Percentiles rank a stretch among this genome's conserved stretches.
Conservation (phyloP, 2,113 vertebrate species). For the Poicephalus meyeri region DNA sequence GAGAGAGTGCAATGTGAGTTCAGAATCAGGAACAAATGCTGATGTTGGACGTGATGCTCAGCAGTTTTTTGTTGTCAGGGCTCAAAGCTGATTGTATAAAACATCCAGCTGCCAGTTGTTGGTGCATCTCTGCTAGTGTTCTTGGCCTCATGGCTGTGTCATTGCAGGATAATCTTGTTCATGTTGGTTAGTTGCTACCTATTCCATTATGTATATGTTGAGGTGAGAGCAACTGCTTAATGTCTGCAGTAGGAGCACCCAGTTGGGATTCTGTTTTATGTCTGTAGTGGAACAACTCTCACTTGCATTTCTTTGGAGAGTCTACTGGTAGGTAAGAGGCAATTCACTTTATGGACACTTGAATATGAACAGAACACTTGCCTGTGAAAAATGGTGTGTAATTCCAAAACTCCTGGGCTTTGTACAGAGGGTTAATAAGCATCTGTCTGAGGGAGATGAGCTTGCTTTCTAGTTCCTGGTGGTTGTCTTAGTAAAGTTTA, state of each 20-base stretch:
- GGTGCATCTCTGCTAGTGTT: accelerated
- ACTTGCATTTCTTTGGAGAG: neutral
- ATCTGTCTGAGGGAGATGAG: neutral
- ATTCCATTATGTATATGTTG: neutral
- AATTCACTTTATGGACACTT: accelerated
- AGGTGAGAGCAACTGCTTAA: neutral
- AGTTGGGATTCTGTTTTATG: neutral
- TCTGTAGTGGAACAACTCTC: neutral
- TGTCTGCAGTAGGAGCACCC: neutral
- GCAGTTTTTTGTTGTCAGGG: neutral
- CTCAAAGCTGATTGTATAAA: neutral
- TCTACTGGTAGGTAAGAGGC: neutral
- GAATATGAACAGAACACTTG: accelerated
- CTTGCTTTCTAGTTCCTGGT: neutral
- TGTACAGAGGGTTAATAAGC: accelerated
- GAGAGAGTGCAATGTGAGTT: neutral
- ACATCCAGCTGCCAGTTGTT: neutral
- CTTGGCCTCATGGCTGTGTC: neutral
- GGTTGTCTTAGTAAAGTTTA: neutral
- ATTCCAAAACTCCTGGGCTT: neutral
- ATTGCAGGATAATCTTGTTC: accelerated
- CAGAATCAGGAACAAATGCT: too few species aligned
- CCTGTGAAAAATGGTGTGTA: neutral
- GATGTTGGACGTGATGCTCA: neutral
- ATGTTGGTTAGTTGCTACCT: neutral